Conservation (phyloP, 2,113 vertebrate genomes). For the Cisticola juncidis region DNA sequence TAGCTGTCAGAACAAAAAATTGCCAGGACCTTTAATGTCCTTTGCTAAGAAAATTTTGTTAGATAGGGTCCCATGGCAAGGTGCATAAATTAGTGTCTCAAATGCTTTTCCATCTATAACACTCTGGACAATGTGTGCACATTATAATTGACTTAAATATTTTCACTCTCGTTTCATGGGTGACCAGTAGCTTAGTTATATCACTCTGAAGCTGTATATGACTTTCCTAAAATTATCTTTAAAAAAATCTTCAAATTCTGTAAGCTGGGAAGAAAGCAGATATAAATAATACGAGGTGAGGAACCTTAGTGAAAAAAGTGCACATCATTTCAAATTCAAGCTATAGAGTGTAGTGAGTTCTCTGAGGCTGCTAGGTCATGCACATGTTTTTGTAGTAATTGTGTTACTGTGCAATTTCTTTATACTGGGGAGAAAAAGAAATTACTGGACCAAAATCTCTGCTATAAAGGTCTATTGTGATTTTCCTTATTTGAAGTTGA, state of each 20-base stretch:
- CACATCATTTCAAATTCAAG: neutral
- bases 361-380: neutral
- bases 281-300: neutral
- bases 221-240: neutral
- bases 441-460: neutral
- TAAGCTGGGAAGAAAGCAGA: neutral
- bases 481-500: constrained; percentile 38
- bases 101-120: neutral
- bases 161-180: neutral
- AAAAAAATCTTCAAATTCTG: neutral
- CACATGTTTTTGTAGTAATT: neutral
- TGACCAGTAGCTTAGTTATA: neutral
- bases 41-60: neutral
- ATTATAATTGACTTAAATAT: neutral
- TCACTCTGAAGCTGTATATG: neutral
- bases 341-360: neutral
- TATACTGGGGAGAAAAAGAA: neutral
- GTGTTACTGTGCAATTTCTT: neutral
- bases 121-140: neutral
- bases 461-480: neutral
- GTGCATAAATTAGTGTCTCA: neutral
- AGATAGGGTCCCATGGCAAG: neutral
- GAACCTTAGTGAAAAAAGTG: neutral
- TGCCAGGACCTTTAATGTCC: neutral
- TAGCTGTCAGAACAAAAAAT: neutral